Evolutionary conservation across 2,797 vertebrate species (phyloP), one percentile per base, ranked within the genome.

Genomic region (Coluber constrictor): DNA sequence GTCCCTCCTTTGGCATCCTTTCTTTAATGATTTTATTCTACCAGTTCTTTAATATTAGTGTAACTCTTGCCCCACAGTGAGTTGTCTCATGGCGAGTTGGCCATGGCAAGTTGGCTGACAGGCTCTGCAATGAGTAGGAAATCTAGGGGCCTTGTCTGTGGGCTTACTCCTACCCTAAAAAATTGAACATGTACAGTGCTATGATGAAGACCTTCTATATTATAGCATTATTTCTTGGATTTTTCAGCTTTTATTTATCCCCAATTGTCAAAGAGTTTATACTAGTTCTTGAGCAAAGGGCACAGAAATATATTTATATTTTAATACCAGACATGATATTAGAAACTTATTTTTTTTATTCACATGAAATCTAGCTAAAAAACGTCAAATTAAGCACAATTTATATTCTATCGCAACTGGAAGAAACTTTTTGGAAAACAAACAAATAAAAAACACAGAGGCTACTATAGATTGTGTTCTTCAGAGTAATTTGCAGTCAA

Each of bases 401-500:
- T 91, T 1, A 6, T 16, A 91, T 92, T 88, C n/a, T 91, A 91
- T 88, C 27, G 93, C 1, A 94, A 59, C 0, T 70, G 7, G 89
- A 94, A 10, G n/a, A n/a, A 88, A 25, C 23, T 95, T 87, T 96
- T 93, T 95, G n/a, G 91, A 47, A 66, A 43, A 93, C 74, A 95
- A 70, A 97, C 87, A 95, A 93, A 95, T 92, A 96, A 97, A 91
- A 95, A 93, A 95, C 93, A 96, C 93, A 93, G 92, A 92, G 91
- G 63, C 90, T 94, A n/a, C 32, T 91, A 23, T 91, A 95, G 56
- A 92, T 92, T 90, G 25, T 94, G 79, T 51, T 60, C 57, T 95
- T 95, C 89, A 95, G 95, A 97, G 95, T 93, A 96, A 95, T 66
- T 20, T 94, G 92, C 87, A 91, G 86, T 96, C 95, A 95, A 94